Evolutionary conservation across 2,797 vertebrate genomes (phyloP).

Genomic region (Danio kyathit): DNA sequence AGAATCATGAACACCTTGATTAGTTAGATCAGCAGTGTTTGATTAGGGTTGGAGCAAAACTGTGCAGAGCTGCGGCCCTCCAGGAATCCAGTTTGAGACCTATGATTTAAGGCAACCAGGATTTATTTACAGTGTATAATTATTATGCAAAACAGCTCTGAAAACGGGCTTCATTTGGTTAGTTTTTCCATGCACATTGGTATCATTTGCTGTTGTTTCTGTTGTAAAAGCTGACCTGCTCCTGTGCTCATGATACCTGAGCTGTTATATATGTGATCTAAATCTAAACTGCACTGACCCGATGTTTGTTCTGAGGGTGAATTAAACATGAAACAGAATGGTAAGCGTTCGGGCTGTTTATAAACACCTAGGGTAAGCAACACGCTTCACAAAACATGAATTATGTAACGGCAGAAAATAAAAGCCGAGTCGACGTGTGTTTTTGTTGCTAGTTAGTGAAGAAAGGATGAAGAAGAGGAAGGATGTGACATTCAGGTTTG

Average conservation of each 20-base stretch:
- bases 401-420: slow-evolving; percentile 40
- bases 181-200: not conserved
- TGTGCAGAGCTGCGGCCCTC: too few species aligned
- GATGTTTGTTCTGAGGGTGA: not conserved
- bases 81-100: too few species aligned
- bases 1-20: too few species aligned
- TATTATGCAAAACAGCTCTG: not conserved
- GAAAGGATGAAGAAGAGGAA: slow-evolving; percentile 11
- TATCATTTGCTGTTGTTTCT: not conserved
- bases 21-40: too few species aligned
- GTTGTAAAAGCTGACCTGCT: slow-evolving; percentile 7
- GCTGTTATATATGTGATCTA: not conserved
- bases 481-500: slow-evolving; percentile 51
- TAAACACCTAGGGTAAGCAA: slow-evolving; percentile 48
- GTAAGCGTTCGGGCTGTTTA: slow-evolving; percentile 15
- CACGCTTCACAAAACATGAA: slow-evolving; percentile 39
- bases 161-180: not conserved
- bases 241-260: slow-evolving; percentile 31
- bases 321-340: slow-evolving; percentile 43
- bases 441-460: slow-evolving; percentile 11
- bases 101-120: too few species aligned
- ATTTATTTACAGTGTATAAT: not conserved
- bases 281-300: slow-evolving; percentile 17
- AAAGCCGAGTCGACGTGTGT: slow-evolving; percentile 18
- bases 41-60: too few species aligned